Evolutionary conservation across 2,113 vertebrate genomes (phyloP).

Genomic region (Spea bombifrons): DNA sequence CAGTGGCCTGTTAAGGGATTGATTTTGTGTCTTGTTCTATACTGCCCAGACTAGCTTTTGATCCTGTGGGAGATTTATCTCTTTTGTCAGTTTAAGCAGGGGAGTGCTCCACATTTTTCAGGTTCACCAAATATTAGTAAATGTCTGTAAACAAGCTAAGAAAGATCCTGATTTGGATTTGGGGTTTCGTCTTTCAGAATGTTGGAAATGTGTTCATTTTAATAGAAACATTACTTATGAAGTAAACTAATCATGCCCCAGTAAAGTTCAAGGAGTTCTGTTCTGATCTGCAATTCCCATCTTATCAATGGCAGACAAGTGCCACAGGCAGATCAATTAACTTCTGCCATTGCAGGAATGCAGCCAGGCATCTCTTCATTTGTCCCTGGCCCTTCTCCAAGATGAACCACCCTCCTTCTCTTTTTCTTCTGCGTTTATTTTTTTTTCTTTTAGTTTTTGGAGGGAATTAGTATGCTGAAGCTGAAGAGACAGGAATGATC

Average conservation of each 20-base stretch:
- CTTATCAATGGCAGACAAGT: slow-evolving; percentile 43
- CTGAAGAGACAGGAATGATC: slow-evolving; percentile 61
- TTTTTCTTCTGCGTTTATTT: slow-evolving; percentile 42
- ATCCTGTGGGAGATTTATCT: too few relatives aligned
- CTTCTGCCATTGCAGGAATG: slow-evolving; percentile 37
- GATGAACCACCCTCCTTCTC: slow-evolving; percentile 39
- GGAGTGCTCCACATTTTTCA: too few relatives aligned
- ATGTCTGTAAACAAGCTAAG: too few relatives aligned
- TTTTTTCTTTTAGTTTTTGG: slow-evolving; percentile 71
- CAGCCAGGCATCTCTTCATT: slow-evolving; percentile 70
- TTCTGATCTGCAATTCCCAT: slow-evolving; percentile 24
- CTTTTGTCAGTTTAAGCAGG: too few relatives aligned
- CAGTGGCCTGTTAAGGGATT: too few relatives aligned
- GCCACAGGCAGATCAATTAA: slow-evolving; percentile 47
- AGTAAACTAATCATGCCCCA: background rate
- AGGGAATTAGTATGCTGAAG: slow-evolving; percentile 71
- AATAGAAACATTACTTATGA: too few relatives aligned
- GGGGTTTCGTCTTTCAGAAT: too few relatives aligned
- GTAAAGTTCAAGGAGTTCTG: slow-evolving; percentile 10
- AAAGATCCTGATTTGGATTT: too few relatives aligned
- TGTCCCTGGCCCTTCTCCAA: slow-evolving; percentile 67
- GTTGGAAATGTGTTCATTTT: too few relatives aligned
- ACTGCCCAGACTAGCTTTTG: too few relatives aligned
- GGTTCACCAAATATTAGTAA: too few relatives aligned
- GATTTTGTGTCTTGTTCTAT: too few relatives aligned